A percentile compares a stretch with the other conserved stretches of the same genome.
Conservation (phyloP, 2,888 invertebrate species). For the Ennomos fuscantarius region DNA sequence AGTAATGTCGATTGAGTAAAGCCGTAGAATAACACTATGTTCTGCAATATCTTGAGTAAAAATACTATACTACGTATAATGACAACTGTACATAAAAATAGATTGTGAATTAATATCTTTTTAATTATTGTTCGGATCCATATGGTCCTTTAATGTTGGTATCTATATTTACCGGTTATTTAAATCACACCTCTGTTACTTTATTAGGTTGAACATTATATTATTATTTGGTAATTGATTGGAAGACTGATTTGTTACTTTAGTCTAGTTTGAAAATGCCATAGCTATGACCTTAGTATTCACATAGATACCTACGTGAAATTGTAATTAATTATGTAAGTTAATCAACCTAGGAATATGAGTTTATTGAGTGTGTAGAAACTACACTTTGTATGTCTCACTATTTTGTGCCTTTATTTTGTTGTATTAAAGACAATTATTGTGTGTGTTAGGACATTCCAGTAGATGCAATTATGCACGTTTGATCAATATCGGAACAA, state of each 20-base stretch:
- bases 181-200: conserved; percentile 26
- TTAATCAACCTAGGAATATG: conserved; percentile 52
- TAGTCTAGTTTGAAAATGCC: conserved; percentile 85
- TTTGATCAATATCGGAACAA: conserved; percentile 47
- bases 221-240: conserved; percentile 78
- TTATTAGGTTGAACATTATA: conserved; percentile 54
- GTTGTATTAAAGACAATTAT: conserved; percentile 64
- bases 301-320: conserved; percentile 55
- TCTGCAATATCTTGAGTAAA: conserved; percentile 17
- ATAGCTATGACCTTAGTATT: conserved; percentile 77
- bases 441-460: conserved; percentile 68
- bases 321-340: conserved; percentile 56
- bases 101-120: conserved; percentile 40
- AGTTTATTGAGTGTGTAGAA: conserved; percentile 65
- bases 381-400: conserved; percentile 70
- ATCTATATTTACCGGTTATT: conserved; percentile 21
- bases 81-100: conserved; percentile 36
- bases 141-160: conserved; percentile 28
- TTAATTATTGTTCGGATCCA: conserved; percentile 24
- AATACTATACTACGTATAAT: conserved; percentile 25
- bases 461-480: conserved; percentile 72
- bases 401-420: conserved; percentile 80
- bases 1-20: conserved; percentile 32
- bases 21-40: conserved; percentile 38
- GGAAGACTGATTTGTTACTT: conserved; percentile 85